phyloP scores from a whole-genome alignment of 2,888 invertebrate species.

The Ormia ochracea region DNA sequence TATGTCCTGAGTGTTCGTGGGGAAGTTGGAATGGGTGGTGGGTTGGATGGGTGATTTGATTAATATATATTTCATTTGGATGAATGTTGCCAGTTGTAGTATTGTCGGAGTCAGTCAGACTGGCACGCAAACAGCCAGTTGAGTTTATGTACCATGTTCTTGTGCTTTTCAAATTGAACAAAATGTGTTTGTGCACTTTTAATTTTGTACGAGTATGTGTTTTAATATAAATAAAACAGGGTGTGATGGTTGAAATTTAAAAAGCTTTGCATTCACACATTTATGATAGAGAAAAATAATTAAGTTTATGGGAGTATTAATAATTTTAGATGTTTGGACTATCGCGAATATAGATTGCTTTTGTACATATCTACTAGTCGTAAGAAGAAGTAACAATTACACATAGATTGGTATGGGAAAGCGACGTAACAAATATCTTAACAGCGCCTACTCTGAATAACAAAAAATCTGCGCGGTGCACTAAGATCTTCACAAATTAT shows the following conservation, averaged over 20 bases:
- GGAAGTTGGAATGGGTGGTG: slow-evolving; percentile 6
- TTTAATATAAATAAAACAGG: slow-evolving; percentile 31
- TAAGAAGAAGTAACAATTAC: too few relatives aligned
- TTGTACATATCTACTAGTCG: too few relatives aligned
- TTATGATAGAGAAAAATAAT: too few relatives aligned
- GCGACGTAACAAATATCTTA: too few relatives aligned
- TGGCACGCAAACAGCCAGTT: slow-evolving; percentile 54
- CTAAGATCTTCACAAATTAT: too few relatives aligned
- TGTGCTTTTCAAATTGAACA: slow-evolving; percentile 59
- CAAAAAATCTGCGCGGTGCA: too few relatives aligned
- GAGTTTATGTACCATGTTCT: slow-evolving; percentile 42
- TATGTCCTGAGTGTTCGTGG: too few relatives aligned
- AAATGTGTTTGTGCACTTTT: slow-evolving; percentile 40
- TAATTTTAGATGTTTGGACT: too few relatives aligned
- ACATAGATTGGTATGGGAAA: too few relatives aligned
- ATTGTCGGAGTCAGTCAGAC: slow-evolving; percentile 56
- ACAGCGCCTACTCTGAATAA: too few relatives aligned
- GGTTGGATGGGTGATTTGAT: slow-evolving; percentile 34
- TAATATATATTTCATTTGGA: slow-evolving; percentile 15
- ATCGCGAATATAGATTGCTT: too few relatives aligned
- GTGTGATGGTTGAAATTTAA: not conserved
- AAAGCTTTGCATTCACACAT: not conserved
- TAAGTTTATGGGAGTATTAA: too few relatives aligned
- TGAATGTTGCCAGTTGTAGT: slow-evolving; percentile 20
- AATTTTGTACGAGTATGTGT: slow-evolving; percentile 22